Evolutionary conservation across 35 echinoderm and acorn worm genomes (phyloP).

Genomic region (Heliocidaris erythrogramma): DNA sequence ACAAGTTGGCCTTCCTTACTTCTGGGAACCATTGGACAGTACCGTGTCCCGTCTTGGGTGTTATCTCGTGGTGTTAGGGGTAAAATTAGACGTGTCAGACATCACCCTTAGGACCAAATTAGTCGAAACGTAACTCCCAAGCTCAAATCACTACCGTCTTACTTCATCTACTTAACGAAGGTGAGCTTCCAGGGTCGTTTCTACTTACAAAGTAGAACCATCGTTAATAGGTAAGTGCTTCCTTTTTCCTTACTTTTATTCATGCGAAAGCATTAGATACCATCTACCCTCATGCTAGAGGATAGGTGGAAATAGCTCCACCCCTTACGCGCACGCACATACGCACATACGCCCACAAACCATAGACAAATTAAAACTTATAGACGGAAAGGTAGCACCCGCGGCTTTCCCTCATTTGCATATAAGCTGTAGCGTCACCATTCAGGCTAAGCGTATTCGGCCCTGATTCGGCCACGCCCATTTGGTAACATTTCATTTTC

Average conservation of each 20-base stretch:
- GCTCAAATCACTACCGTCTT: not conserved
- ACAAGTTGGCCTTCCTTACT: not conserved
- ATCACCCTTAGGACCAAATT: not conserved
- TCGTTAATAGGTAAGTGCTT: not conserved
- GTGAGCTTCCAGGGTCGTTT: not conserved
- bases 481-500: too few relatives aligned
- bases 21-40: not conserved
- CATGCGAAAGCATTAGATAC: not conserved
- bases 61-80: not conserved
- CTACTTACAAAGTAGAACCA: not conserved
- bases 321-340: too few relatives aligned
- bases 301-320: not conserved
- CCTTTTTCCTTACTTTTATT: not conserved
- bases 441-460: too few relatives aligned
- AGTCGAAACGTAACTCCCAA: not conserved
- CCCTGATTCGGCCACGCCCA: too few relatives aligned
- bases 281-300: not conserved
- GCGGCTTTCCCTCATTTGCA: too few relatives aligned
- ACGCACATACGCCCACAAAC: too few relatives aligned
- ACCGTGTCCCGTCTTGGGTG: not conserved
- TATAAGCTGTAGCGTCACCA: too few relatives aligned
- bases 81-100: slow-evolving; percentile 16
- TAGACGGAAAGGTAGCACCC: too few relatives aligned
- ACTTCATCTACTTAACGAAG: not conserved
- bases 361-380: too few relatives aligned